phyloP scores from a whole-genome alignment of 2,888 invertebrate genomes.

The Malacosoma neustria region DNA sequence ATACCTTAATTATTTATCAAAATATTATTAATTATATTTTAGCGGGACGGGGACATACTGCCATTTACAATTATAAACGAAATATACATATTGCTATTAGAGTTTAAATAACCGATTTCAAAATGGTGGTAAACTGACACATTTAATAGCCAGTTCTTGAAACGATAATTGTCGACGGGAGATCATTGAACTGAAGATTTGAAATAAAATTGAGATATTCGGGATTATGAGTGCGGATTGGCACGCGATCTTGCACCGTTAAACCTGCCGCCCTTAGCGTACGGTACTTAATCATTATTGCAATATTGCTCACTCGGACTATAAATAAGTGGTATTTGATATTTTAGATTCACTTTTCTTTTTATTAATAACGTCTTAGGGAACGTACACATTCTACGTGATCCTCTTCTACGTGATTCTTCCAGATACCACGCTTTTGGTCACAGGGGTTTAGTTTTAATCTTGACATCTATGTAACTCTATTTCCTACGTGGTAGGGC shows the following conservation, averaged over 20 bases:
- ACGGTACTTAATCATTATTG: slow-evolving; percentile 32
- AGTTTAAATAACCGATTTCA: background rate
- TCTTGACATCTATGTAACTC: too few species aligned
- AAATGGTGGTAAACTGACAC: slow-evolving; percentile 18
- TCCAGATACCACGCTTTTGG: too few species aligned
- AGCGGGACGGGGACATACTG: too few species aligned
- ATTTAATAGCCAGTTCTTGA: slow-evolving; percentile 18
- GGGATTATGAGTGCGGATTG: slow-evolving; percentile 27
- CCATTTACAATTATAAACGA: too few species aligned
- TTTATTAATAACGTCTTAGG: too few species aligned
- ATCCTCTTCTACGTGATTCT: too few species aligned
- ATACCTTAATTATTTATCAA: too few species aligned
- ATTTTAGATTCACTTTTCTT: background rate
- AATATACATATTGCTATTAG: too few species aligned
- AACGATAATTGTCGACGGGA: slow-evolving; percentile 22
- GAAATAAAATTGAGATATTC: slow-evolving; percentile 21
- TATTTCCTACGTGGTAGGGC: too few species aligned
- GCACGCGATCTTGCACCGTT: slow-evolving; percentile 54
- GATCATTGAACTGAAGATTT: slow-evolving; percentile 35
- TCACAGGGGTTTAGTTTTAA: too few species aligned
- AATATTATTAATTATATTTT: too few species aligned
- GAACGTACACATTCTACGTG: too few species aligned
- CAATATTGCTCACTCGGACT: slow-evolving; percentile 20
- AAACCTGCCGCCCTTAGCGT: slow-evolving; percentile 44
- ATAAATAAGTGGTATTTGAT: slow-evolving; percentile 2